These are phyloP conservation scores for Drosophila paulistorum DNA, from an alignment of 1,140 invertebrate species.

Conservation along the genomic window DNA sequence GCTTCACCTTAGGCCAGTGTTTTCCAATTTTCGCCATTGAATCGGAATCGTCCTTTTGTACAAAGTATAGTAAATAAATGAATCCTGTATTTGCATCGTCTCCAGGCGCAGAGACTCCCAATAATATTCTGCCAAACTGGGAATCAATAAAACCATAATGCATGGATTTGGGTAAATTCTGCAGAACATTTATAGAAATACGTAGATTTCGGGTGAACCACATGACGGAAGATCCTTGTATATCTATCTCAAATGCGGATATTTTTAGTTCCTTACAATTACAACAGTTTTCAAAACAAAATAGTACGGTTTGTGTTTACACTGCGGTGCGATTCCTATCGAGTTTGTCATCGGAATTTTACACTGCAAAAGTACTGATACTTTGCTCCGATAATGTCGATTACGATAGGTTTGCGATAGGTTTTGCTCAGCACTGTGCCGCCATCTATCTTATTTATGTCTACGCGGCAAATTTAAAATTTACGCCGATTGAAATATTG, in stretches of 20 bases:
- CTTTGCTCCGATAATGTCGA: too few relatives aligned
- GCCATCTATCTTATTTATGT: too few relatives aligned
- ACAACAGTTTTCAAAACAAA: too few relatives aligned
- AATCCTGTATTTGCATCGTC: constrained; percentile 25
- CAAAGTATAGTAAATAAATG: constrained; percentile 58
- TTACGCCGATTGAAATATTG: not conserved
- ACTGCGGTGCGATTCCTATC: too few relatives aligned
- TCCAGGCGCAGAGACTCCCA: constrained; percentile 37
- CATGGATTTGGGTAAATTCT: constrained; percentile 22
- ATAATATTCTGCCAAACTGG: constrained; percentile 54
- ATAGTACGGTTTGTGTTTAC: too few relatives aligned
- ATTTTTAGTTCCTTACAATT: not conserved
- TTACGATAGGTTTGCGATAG: too few relatives aligned
- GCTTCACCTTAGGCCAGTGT: constrained; percentile 53
- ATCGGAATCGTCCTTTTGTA: constrained; percentile 23
- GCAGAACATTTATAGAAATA: constrained; percentile 25
- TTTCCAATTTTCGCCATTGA: constrained; percentile 28
- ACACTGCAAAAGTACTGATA: too few relatives aligned
- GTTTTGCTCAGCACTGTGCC: too few relatives aligned
- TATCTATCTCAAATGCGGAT: too few relatives aligned
- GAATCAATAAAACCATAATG: constrained; percentile 34
- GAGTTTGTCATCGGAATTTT: too few relatives aligned
- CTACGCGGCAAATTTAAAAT: constrained; percentile 8
- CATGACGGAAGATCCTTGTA: constrained; percentile 21
- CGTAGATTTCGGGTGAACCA: constrained; percentile 34